Evolutionary conservation across 2,888 invertebrate genomes (phyloP).

Genomic region (Ormyrus pomaceus): DNA sequence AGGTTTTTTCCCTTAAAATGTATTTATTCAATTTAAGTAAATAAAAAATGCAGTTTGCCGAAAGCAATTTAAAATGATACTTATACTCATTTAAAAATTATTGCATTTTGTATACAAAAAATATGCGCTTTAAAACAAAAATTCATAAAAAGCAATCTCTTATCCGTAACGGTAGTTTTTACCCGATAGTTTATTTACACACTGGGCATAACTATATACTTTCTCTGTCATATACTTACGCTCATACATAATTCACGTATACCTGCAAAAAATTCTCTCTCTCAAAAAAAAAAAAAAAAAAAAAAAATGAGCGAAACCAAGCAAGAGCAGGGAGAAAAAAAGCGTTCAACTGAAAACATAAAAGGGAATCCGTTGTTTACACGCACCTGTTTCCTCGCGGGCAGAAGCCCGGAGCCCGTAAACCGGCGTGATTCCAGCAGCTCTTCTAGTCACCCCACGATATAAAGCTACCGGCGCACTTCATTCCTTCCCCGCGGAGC

Average conservation of each 20-base stretch:
- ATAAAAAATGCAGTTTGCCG: no score
- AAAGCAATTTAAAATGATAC: no score
- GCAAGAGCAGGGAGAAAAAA: not conserved
- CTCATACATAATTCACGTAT: not conserved
- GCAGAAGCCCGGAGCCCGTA: slow-evolving; percentile 25
- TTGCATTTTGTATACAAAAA: no score
- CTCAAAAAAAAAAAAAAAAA: not conserved
- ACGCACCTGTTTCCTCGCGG: slow-evolving; percentile 29
- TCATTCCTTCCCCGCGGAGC: slow-evolving; percentile 19
- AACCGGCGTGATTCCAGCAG: slow-evolving; percentile 18
- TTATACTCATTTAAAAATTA: no score
- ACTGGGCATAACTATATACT: not conserved
- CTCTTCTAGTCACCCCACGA: slow-evolving; percentile 25
- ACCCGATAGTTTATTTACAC: no score
- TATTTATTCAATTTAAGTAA: no score
- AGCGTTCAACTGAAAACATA: no score
- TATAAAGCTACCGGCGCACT: not conserved
- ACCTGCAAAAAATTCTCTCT: not conserved
- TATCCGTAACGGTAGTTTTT: no score
- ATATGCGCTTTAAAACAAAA: no score
- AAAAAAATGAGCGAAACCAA: not conserved
- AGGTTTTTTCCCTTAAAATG: no score
- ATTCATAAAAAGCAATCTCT: no score
- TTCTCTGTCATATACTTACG: not conserved
- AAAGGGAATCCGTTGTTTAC: slow-evolving; percentile 1